These are phyloP conservation scores for Myotis pilosus DNA, from an alignment of 2,797 vertebrate species.

Conservation along the genomic window DNA sequence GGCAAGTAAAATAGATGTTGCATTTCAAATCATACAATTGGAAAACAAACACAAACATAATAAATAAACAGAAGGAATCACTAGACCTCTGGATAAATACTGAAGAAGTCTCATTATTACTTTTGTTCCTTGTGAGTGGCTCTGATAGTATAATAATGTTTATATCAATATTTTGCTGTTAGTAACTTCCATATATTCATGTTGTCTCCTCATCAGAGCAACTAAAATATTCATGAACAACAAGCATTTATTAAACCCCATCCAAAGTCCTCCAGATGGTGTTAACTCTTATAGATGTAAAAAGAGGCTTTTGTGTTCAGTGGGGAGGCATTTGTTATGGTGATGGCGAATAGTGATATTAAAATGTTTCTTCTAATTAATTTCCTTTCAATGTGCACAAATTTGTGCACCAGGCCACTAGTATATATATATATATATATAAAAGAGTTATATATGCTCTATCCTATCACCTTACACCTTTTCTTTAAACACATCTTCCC, in stretches of 20 bases:
- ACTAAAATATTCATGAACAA: slow-evolving; percentile 33
- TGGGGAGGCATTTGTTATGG: neutral
- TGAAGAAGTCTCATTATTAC: slow-evolving; percentile 58
- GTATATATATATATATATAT: no score
- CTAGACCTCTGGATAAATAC: slow-evolving; percentile 42
- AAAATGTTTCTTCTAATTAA: no score
- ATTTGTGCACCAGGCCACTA: no score
- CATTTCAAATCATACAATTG: slow-evolving; percentile 51
- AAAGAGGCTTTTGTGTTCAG: neutral
- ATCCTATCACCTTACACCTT: neutral
- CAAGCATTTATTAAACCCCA: slow-evolving; percentile 36
- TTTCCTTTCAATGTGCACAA: no score
- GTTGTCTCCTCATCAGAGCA: slow-evolving; percentile 20
- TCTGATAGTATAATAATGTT: slow-evolving; percentile 60
- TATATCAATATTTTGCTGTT: slow-evolving; percentile 66
- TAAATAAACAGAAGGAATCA: slow-evolving; percentile 61
- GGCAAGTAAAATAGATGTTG: slow-evolving; percentile 40
- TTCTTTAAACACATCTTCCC: neutral
- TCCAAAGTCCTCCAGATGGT: neutral
- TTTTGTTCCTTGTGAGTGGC: slow-evolving; percentile 50
- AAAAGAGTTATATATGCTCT: neutral
- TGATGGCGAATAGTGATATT: neutral
- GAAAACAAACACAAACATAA: slow-evolving; percentile 63
- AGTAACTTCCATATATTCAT: slow-evolving; percentile 60
- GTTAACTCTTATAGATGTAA: neutral